phyloP scores from a whole-genome alignment of 2,797 vertebrate genomes.

The Tinamus major region DNA sequence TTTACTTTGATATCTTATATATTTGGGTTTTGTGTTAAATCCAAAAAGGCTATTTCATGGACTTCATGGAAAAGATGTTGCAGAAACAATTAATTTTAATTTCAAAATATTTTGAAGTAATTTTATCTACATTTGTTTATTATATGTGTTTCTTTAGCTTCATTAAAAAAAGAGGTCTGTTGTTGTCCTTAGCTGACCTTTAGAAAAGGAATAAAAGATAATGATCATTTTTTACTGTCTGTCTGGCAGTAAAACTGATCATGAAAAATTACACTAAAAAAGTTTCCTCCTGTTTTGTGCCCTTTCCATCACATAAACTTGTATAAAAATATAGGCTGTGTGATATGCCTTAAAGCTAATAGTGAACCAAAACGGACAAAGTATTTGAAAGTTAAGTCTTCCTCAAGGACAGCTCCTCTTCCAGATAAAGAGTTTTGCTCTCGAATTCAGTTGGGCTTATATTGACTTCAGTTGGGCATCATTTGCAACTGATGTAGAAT shows the following conservation, averaged over 20 bases:
- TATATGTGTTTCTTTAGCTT: neutral
- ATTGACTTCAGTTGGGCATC: neutral
- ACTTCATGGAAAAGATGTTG: neutral
- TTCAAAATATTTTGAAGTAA: neutral
- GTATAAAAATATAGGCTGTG: neutral
- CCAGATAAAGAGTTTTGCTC: neutral
- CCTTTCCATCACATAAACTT: neutral
- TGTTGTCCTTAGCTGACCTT: neutral
- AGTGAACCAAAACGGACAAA: neutral
- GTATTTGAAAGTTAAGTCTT: neutral
- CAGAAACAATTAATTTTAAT: neutral
- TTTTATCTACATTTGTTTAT: neutral
- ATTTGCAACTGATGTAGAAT: neutral
- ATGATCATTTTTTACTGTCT: too few species aligned
- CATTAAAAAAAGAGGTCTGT: neutral
- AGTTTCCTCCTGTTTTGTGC: neutral
- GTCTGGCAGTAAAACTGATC: neutral
- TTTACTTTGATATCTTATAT: neutral
- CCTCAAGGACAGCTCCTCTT: neutral
- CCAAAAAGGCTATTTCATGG: neutral
- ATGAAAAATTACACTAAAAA: neutral
- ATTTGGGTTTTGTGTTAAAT: neutral
- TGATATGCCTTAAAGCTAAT: neutral
- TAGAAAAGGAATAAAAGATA: neutral
- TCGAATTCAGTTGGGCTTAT: neutral